A percentile compares a stretch with the other conserved stretches of the same genome.
Conservation (phyloP, 2,113 vertebrate species). For the Seriola quinqueradiata region DNA sequence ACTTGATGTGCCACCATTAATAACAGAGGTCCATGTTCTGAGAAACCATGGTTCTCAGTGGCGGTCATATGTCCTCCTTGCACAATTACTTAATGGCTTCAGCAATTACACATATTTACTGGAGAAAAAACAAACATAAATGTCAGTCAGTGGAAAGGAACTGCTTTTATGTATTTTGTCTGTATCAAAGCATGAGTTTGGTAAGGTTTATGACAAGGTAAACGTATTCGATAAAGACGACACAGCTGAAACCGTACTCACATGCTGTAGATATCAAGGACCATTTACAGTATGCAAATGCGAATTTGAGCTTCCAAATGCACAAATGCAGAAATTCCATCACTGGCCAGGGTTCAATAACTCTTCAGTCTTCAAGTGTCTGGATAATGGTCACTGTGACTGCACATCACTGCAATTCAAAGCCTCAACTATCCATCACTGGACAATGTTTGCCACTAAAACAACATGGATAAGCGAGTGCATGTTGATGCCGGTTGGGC, state of each 20-base stretch:
- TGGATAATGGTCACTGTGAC: conserved; percentile 81
- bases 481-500: conserved; percentile 48
- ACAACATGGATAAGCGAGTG: conserved; percentile 64
- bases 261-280: conserved; percentile 65
- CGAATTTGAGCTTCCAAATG: conserved; percentile 73
- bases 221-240: conserved; percentile 50
- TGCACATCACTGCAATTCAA: conserved; percentile 73
- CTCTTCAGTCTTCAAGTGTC: conserved; percentile 82
- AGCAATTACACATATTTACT: conserved; percentile 68
- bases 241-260: conserved; percentile 38
- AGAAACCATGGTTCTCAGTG: conserved; percentile 66
- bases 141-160: conserved; percentile 71
- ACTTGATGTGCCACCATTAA: conserved; percentile 72
- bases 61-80: conserved; percentile 66
- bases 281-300: conserved; percentile 82
- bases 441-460: conserved; percentile 74
- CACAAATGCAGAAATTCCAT: conserved; percentile 80
- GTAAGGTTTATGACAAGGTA: conserved; percentile 35
- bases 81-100: conserved; percentile 79
- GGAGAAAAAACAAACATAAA: conserved; percentile 57
- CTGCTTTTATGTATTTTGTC: conserved; percentile 60
- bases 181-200: conserved; percentile 29
- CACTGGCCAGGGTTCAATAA: conserved; percentile 80
- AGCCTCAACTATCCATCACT: conserved; percentile 74
- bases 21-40: conserved; percentile 63